Conservation (phyloP, 2,113 vertebrate species). For the Triplophysa dalaica region DNA sequence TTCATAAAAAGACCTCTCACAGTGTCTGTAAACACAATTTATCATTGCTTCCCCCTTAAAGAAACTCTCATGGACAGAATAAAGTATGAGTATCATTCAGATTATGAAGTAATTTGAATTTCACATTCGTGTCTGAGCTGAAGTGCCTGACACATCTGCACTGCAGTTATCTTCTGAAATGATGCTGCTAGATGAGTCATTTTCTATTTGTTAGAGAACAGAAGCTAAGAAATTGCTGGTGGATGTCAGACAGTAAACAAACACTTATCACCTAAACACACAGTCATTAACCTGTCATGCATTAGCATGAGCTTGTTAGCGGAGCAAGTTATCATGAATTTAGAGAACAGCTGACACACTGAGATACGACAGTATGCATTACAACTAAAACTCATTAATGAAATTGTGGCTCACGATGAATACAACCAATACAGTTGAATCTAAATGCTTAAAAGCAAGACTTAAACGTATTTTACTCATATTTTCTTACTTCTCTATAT, state of each 20-base stretch:
- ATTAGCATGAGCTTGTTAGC: conserved; percentile 31
- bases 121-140: conserved; percentile 7
- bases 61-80: background rate
- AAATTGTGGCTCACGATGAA: background rate
- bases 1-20: background rate
- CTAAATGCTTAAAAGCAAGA: background rate
- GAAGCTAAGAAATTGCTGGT: conserved; percentile 27
- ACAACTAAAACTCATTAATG: background rate
- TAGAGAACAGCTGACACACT: conserved; percentile 21
- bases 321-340: conserved; percentile 10
- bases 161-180: conserved; percentile 31
- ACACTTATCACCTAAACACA: conserved; percentile 43
- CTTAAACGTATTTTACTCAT: background rate
- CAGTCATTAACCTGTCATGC: conserved; percentile 36
- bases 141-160: conserved; percentile 20
- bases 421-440: background rate
- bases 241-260: conserved; percentile 33
- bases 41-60: conserved; percentile 2
- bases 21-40: background rate
- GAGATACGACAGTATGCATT: conserved; percentile 28
- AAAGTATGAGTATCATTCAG: conserved; percentile 5
- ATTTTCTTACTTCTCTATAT: background rate
- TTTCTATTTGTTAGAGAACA: conserved; percentile 37
- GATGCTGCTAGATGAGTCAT: conserved; percentile 21
- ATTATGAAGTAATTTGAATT: conserved; percentile 27